phyloP scores from a whole-genome alignment of 2,888 invertebrate genomes.

The Cerastis rubricosa region DNA sequence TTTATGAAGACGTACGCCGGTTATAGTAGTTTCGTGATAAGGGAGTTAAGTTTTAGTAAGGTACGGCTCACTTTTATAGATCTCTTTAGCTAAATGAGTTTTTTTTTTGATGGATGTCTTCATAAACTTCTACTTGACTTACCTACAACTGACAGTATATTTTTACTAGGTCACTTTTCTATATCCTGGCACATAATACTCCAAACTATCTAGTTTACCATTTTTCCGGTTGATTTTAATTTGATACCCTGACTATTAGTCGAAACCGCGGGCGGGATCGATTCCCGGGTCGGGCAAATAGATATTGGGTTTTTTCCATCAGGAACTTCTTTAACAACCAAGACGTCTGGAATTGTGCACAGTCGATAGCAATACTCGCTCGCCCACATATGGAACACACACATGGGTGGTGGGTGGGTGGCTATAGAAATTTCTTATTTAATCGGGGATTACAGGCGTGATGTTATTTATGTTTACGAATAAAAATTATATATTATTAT shows the following conservation, averaged over 20 bases:
- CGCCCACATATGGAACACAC: too few species aligned
- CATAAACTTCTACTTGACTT: conserved; percentile 3
- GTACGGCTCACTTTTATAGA: conserved; percentile 23
- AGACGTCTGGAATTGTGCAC: too few species aligned
- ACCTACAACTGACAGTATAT: neutral
- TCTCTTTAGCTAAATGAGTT: conserved; percentile 14
- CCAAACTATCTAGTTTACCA: neutral
- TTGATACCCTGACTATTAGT: neutral
- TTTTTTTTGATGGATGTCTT: conserved; percentile 37
- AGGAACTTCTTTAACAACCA: too few species aligned
- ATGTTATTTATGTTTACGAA: too few species aligned
- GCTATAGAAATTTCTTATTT: too few species aligned
- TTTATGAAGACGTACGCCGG: conserved; percentile 47
- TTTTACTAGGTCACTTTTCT: neutral
- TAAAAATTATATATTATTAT: too few species aligned
- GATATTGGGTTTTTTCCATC: too few species aligned
- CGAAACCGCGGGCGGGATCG: too few species aligned
- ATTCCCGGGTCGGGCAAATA: too few species aligned
- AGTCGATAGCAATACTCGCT: too few species aligned
- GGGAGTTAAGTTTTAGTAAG: conserved; percentile 50
- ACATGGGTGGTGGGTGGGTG: too few species aligned
- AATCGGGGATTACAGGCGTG: too few species aligned
- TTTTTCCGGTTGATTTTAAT: neutral
- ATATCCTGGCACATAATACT: neutral
- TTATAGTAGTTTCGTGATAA: conserved; percentile 53